These are phyloP conservation scores for Varecia variegata DNA, from an alignment of 2,797 vertebrate species.

Conservation along the genomic window DNA sequence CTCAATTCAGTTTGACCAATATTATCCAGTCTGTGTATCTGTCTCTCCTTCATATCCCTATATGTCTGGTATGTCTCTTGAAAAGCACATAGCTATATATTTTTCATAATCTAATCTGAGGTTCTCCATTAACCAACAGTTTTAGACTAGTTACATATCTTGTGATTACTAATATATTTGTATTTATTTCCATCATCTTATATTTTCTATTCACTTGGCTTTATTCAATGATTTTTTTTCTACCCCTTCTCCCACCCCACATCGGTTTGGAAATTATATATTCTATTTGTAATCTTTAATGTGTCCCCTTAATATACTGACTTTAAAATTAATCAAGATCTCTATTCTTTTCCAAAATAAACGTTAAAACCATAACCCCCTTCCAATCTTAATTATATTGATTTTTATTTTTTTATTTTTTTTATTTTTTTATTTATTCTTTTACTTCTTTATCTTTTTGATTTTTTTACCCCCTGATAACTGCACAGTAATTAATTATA, in stretches of 20 bases:
- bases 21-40: not conserved
- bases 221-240: not conserved
- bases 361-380: not conserved
- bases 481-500: too few relatives aligned
- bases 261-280: not conserved
- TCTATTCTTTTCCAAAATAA: not conserved
- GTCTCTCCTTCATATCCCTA: not conserved
- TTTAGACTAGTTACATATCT: not conserved
- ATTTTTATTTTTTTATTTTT: slow-evolving; percentile 30
- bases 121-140: not conserved
- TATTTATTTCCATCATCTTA: not conserved
- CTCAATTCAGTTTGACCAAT: not conserved
- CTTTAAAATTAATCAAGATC: slow-evolving; percentile 42
- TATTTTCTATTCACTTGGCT: not conserved
- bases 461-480: too few relatives aligned
- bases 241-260: not conserved
- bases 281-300: not conserved
- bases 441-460: too few relatives aligned
- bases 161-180: not conserved
- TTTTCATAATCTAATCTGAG: not conserved
- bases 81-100: not conserved
- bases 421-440: too few relatives aligned
- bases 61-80: not conserved
- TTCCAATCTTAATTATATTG: not conserved
- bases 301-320: not conserved